Conservation (phyloP, 2,797 vertebrate genomes). For the Mionectes olivaceus region DNA sequence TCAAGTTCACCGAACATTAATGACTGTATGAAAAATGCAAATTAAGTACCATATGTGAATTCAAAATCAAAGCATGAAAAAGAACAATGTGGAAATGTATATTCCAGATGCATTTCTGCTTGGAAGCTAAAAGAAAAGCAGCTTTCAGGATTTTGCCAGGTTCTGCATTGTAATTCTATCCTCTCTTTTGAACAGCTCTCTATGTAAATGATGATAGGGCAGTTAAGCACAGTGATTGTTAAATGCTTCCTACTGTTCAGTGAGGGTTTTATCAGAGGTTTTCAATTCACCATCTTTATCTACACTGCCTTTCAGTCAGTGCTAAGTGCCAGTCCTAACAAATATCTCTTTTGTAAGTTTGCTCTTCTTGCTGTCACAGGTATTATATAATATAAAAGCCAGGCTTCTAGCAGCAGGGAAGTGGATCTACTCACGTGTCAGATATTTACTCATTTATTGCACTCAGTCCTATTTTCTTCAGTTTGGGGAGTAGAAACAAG, state of each 20-base stretch:
- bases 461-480: neutral
- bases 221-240: slow-evolving; percentile 28
- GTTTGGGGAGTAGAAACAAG: neutral
- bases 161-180: slow-evolving; percentile 23
- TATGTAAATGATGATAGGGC: slow-evolving; percentile 39
- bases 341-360: neutral
- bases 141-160: slow-evolving; percentile 53
- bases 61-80: slow-evolving; percentile 31
- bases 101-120: slow-evolving; percentile 49
- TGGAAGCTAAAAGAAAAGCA: slow-evolving; percentile 22
- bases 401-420: neutral
- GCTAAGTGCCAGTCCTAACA: neutral
- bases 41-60: slow-evolving; percentile 55
- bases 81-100: slow-evolving; percentile 37
- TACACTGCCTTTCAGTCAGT: neutral
- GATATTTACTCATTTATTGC: neutral
- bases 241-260: slow-evolving; percentile 32
- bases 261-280: neutral
- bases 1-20: slow-evolving; percentile 51
- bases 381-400: neutral
- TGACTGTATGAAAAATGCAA: slow-evolving; percentile 59
- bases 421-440: neutral
- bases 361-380: neutral
- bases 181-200: slow-evolving; percentile 1
- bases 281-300: slow-evolving; percentile 33